Base-by-base conservation (phyloP, 2,888 invertebrate genomes). In the Pandemis heparana region DNA sequence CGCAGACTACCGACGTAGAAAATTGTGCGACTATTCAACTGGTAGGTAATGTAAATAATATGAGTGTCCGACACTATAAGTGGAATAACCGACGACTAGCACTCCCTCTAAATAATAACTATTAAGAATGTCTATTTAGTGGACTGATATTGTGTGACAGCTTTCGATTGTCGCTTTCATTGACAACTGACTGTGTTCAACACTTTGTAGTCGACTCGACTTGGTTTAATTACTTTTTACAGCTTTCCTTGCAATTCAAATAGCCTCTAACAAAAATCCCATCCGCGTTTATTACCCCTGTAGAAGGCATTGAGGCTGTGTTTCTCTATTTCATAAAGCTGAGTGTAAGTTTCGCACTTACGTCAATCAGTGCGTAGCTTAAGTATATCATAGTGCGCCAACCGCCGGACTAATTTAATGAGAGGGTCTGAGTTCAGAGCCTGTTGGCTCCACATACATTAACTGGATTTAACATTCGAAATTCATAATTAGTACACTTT, bases 381-480 rank as follows among this genome's bases (percentile, higher is more conserved):
- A 85, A 87, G 89, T 87, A 85, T 84, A 81, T 81, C 82, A 91
- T 89, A 91, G 91, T 92, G 90, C 87, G 89, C 88, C 92, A 93
- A 88, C 92, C 91, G 88, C 89, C 88, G 91, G 85, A 90, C 88
- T 92, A 92, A 93, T 93, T 93, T 93, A 93, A 92, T 92, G 93
- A 93, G 91, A 88, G 86, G 82, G 85, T 85, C 88, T 87, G 68
- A 60, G 51, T 65, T 64, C 60, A 18, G 69, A 59, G 46, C 41
- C 48, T n/a, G n/a, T n/a, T n/a, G n/a, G n/a, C n/a, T n/a, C n/a
- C 64, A 81, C 81, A 79, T 82, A 82, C 83, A 83, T 83, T 83
- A 82, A 85, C 85, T 81, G 79, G 82, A 84, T 85, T 87, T 83
- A 85, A 84, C 82, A 85, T 83, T 82, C 84, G 85, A 83, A 84